Base-by-base conservation (phyloP, 2,888 invertebrate genomes). In the Zaprionus bogoriensis region DNA sequence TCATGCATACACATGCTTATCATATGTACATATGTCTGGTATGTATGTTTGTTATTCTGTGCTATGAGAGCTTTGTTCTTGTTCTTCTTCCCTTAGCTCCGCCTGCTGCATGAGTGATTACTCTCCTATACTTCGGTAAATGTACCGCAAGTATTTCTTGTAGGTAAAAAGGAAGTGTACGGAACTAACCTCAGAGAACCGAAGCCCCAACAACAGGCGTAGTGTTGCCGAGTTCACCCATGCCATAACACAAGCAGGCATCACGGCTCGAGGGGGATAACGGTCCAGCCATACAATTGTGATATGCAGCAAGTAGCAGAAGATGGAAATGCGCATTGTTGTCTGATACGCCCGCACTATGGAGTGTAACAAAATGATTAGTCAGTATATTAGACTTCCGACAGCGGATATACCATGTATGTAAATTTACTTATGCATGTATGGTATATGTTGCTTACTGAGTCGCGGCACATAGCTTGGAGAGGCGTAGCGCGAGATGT, bases 271-370 rank as follows among this genome's bases (percentile, higher is more conserved):
- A 0, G 90, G 90, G 4, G 90, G 89, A 77, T 88, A 88, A 6
- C 84, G 45, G 27, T 86, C 86, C 44, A 91, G 63, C 90, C 91
- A 91, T 54, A 88, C 78, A 0, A 80, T 74, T 7, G 58, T 54
- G 17, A 91, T 77, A 38, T 90, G 89, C 30, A 90, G 67, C 28
- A 88, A 52, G 59, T 90, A 90, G 12, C 89, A 88, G 23, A 79
- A 82, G 10, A 85, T 77, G 6, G 84, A 70, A 3, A 78, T 57
- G 1, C 71, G 64, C 75, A 90, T 71, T 5, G 89, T 71, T n/a
- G 80, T 68, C 65, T 87, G 77, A 65, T 89, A 91, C 9, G 77
- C 78, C 0, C 52, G 9, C 80, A 90, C 90, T 90, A n/a, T n/a
- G 38, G 0, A 51, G 3, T 6, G 9, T 38, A 12, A 19, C 1